Evolutionary conservation across 2,888 invertebrate species (phyloP).

Genomic region (Ennomos quercinarius): DNA sequence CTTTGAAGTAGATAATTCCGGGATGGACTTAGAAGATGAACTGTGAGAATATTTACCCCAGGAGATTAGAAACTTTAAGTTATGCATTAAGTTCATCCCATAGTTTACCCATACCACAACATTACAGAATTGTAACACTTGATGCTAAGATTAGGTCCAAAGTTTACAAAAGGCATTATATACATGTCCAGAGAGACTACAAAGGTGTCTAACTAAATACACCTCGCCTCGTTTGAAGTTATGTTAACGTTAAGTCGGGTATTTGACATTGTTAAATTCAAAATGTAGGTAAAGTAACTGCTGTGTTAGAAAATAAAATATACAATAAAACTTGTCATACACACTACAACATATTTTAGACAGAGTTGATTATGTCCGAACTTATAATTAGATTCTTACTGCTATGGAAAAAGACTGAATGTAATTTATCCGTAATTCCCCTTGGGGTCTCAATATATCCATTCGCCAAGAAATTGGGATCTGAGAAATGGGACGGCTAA

Average conservation of each 20-base stretch:
- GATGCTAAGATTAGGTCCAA: constrained; percentile 13
- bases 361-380: too few species aligned
- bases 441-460: not conserved
- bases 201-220: constrained; percentile 20
- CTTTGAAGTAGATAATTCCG: constrained; percentile 27
- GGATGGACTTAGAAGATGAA: constrained; percentile 24
- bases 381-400: too few species aligned
- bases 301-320: too few species aligned
- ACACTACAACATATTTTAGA: too few species aligned
- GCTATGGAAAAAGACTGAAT: too few species aligned
- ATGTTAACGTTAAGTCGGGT: constrained; percentile 7
- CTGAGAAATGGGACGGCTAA: constrained; percentile 15
- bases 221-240: constrained; percentile 18
- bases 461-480: constrained; percentile 2
- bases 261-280: not conserved
- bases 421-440: too few species aligned
- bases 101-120: constrained; percentile 14
- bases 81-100: constrained; percentile 28
- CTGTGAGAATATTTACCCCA: constrained; percentile 20
- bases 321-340: too few species aligned
- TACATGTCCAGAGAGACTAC: constrained; percentile 22
- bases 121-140: constrained; percentile 10
- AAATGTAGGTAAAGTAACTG: too few species aligned
- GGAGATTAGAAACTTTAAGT: constrained; percentile 29
- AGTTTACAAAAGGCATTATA: constrained; percentile 33